Evolutionary conservation across 2,113 vertebrate genomes (phyloP).

Genomic region (Aspidoscelis tigris): DNA sequence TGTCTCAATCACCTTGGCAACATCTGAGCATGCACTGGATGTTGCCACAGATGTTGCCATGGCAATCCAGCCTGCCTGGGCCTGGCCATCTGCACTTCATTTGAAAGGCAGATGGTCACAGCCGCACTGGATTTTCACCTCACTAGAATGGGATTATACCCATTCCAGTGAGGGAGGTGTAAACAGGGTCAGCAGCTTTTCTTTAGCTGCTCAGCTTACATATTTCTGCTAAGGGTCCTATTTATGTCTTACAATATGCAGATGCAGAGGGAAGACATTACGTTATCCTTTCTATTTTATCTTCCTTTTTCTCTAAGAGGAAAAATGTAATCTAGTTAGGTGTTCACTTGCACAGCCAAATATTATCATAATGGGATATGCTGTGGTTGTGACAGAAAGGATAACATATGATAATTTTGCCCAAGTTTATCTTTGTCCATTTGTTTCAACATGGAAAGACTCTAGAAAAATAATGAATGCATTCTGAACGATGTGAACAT

Average conservation of each 20-base stretch:
- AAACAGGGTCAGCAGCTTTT: neutral
- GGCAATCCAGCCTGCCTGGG: too few species aligned
- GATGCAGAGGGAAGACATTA: neutral
- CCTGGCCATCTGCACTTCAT: too few species aligned
- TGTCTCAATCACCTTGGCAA: too few species aligned
- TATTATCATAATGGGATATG: neutral
- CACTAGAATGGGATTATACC: too few species aligned
- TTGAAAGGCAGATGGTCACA: too few species aligned
- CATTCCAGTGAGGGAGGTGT: too few species aligned
- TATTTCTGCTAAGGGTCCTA: too few species aligned
- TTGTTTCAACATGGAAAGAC: neutral
- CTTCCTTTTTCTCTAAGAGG: neutral
- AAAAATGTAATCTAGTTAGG: neutral
- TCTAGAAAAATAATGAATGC: neutral
- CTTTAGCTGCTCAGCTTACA: neutral
- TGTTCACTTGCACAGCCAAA: neutral
- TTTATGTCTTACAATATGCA: too few species aligned
- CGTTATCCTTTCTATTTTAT: neutral
- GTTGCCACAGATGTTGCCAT: too few species aligned
- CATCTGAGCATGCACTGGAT: too few species aligned
- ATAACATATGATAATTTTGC: neutral
- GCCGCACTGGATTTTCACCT: too few species aligned
- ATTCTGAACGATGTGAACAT: too few species aligned
- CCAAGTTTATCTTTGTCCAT: neutral
- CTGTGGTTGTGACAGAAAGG: neutral